Percentiles rank a stretch among this genome's conserved stretches.
Conservation (phyloP, 1,140 invertebrate genomes). For the Holotrichia oblita region DNA sequence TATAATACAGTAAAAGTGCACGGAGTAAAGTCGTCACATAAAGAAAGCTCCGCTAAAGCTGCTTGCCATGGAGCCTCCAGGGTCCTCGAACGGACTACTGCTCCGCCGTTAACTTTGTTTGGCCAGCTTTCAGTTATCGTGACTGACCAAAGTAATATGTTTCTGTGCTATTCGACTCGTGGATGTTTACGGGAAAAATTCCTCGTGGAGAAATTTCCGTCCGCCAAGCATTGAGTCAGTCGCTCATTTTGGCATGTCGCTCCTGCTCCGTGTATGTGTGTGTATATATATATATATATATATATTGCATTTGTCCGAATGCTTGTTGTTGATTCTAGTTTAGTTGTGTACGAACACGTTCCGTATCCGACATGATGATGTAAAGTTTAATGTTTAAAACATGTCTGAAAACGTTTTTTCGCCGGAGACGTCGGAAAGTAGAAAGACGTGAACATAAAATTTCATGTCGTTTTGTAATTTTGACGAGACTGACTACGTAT, state of each 20-base stretch:
- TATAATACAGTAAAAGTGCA: conserved; percentile 22
- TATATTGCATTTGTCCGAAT: neutral
- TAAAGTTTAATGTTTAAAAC: conserved; percentile 26
- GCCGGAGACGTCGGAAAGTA: neutral
- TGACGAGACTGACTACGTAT: neutral
- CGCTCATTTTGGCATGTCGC: neutral
- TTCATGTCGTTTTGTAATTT: conserved; percentile 19
- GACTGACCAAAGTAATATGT: conserved; percentile 33
- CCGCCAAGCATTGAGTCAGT: conserved; percentile 8
- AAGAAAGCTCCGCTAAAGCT: conserved; percentile 31
- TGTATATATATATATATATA: too few relatives aligned
- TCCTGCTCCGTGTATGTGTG: neutral
- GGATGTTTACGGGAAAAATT: conserved; percentile 25
- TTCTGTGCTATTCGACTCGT: conserved; percentile 4
- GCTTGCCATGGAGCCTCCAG: neutral
- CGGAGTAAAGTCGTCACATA: conserved; percentile 26
- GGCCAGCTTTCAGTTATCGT: conserved; percentile 34
- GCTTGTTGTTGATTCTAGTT: neutral
- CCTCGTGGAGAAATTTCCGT: neutral
- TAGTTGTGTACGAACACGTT: conserved; percentile 10
- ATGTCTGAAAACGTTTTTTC: neutral
- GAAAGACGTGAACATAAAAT: neutral
- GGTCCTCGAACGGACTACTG: neutral
- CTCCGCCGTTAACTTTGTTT: conserved; percentile 28
- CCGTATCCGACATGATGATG: conserved; percentile 13